Conservation (phyloP, 2,888 invertebrate genomes). For the Chironomus riparius region DNA sequence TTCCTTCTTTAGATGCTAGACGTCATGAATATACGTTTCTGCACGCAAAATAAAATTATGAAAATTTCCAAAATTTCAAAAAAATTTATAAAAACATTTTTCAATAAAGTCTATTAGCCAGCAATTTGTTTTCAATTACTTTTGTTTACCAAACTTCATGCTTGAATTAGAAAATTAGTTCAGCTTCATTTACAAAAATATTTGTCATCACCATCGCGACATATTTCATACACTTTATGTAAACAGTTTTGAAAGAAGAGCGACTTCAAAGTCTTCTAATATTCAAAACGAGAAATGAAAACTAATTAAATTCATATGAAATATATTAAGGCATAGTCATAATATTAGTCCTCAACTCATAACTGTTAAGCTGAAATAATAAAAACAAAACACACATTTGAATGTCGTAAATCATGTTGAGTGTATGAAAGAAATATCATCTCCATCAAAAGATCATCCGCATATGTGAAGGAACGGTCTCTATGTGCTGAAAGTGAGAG, state of each 20-base stretch:
- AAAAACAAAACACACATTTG: neutral
- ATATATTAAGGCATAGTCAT: neutral
- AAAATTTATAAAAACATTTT: too few species aligned
- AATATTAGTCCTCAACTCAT: neutral
- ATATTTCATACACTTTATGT: neutral
- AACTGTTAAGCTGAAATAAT: neutral
- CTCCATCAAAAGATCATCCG: neutral
- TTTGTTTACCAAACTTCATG: too few species aligned
- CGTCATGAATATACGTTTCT: too few species aligned
- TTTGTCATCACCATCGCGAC: neutral
- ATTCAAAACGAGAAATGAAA: neutral
- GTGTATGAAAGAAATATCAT: neutral
- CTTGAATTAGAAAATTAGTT: too few species aligned
- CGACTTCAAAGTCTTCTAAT: neutral
- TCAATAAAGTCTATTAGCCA: too few species aligned
- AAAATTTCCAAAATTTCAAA: too few species aligned
- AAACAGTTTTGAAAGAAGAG: neutral
- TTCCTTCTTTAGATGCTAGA: too few species aligned
- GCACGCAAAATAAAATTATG: too few species aligned
- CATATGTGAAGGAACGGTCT: too few species aligned
- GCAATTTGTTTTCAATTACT: too few species aligned
- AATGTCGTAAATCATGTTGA: slow-evolving; percentile 11
- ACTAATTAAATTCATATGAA: too few species aligned
- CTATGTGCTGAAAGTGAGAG: neutral
- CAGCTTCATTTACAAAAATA: neutral